These are phyloP conservation scores for Ailurus styani DNA, from an alignment of 2,113 vertebrate genomes.

Conservation along the genomic window DNA sequence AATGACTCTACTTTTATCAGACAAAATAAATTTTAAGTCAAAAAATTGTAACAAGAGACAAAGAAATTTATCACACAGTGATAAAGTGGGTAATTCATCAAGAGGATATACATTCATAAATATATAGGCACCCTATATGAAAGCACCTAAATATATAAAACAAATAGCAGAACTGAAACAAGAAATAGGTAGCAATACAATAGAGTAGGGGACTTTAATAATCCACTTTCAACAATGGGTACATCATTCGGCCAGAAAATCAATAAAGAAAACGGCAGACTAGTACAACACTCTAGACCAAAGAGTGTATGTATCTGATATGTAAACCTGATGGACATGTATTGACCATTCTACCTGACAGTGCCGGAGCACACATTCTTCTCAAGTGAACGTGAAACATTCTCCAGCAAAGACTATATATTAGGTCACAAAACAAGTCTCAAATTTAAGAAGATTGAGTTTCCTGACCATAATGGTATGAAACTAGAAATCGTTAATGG, in stretches of 20 bases:
- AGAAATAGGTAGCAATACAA: background rate
- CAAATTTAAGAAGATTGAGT: background rate
- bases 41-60: background rate
- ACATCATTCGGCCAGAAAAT: background rate
- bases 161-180: background rate
- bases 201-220: background rate
- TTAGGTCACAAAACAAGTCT: background rate
- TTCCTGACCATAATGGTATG: background rate
- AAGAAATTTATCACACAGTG: background rate
- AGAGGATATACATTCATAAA: background rate
- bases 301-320: background rate
- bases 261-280: background rate
- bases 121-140: background rate
- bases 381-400: background rate
- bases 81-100: background rate
- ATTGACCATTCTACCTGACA: background rate
- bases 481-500: background rate
- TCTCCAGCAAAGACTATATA: background rate
- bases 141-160: background rate
- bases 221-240: background rate
- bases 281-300: background rate
- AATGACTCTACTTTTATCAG: background rate
- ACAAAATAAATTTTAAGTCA: background rate
- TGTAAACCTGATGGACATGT: background rate
- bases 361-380: background rate